Evolutionary conservation across 2,113 vertebrate genomes (phyloP).

Genomic region (Leptocoma aspasia): DNA sequence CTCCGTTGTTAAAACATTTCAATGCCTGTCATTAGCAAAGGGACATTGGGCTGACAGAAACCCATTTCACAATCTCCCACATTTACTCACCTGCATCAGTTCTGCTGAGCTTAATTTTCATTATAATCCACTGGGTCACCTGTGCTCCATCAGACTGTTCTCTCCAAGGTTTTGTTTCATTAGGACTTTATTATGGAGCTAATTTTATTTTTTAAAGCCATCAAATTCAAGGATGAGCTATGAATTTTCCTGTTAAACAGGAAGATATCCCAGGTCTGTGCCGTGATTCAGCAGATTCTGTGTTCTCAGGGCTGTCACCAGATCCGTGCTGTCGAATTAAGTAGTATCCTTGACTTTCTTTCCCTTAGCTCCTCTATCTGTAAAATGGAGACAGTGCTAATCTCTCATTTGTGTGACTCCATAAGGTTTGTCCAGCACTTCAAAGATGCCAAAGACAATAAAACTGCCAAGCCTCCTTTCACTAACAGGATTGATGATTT

Average conservation of each 20-base stretch:
- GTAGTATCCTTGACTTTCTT: constrained; percentile 17
- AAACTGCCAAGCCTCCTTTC: constrained; percentile 19
- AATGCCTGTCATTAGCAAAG: neutral
- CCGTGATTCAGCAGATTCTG: constrained; percentile 50
- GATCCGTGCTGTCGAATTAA: constrained; percentile 8
- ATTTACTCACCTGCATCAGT: constrained; percentile 5
- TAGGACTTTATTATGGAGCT: neutral
- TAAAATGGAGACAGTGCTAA: constrained; percentile 20
- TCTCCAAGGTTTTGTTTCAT: constrained; percentile 26
- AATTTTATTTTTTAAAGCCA: neutral
- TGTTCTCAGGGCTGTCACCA: constrained; percentile 20
- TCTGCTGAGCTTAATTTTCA: constrained; percentile 25
- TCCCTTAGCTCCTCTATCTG: neutral
- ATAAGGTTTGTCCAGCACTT: constrained; percentile 5
- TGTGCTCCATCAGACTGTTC: neutral
- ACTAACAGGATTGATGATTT: constrained; percentile 22
- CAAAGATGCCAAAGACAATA: constrained; percentile 19
- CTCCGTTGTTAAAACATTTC: neutral
- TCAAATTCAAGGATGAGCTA: neutral
- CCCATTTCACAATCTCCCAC: neutral
- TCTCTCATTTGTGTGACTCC: constrained; percentile 2
- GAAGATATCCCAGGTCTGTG: neutral
- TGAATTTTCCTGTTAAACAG: neutral
- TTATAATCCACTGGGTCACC: neutral
- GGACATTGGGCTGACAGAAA: neutral